phyloP scores from a whole-genome alignment of 35 echinoderm and acorn worm species.

The Diadema setosum region DNA sequence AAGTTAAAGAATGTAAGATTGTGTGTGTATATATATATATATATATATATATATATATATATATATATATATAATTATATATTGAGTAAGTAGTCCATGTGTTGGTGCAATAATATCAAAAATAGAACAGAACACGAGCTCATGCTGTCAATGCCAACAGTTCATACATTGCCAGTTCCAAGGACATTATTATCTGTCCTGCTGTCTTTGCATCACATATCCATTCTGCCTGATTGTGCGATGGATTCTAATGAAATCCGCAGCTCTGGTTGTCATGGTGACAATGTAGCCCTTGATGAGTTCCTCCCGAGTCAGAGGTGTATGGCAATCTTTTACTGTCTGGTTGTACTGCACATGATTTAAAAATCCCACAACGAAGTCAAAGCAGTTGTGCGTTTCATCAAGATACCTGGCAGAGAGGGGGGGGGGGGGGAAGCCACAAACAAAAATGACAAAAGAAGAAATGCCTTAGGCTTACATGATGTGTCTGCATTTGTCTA shows the following conservation, averaged over 20 bases:
- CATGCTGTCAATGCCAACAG: too few relatives aligned
- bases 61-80: too few relatives aligned
- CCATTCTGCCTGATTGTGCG: slow-evolving; percentile 9
- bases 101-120: too few relatives aligned
- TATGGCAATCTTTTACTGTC: neutral
- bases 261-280: slow-evolving; percentile 41
- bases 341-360: slow-evolving; percentile 63
- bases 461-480: too few relatives aligned
- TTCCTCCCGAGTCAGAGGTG: slow-evolving; percentile 28
- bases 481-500: too few relatives aligned
- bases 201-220: neutral
- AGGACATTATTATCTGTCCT: neutral
- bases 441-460: too few relatives aligned
- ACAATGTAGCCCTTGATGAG: slow-evolving; percentile 45
- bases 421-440: neutral
- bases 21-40: too few relatives aligned
- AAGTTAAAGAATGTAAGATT: too few relatives aligned
- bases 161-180: too few relatives aligned
- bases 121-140: too few relatives aligned
- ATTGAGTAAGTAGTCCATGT: too few relatives aligned
- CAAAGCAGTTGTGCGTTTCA: slow-evolving; percentile 63
- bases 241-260: slow-evolving; percentile 40
- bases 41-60: too few relatives aligned
- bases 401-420: slow-evolving; percentile 42
- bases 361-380: slow-evolving; percentile 77